Evolutionary conservation across 2,113 vertebrate genomes (phyloP), one percentile per base, ranked within the genome.

Genomic region (Onychostruthus taczanowskii): DNA sequence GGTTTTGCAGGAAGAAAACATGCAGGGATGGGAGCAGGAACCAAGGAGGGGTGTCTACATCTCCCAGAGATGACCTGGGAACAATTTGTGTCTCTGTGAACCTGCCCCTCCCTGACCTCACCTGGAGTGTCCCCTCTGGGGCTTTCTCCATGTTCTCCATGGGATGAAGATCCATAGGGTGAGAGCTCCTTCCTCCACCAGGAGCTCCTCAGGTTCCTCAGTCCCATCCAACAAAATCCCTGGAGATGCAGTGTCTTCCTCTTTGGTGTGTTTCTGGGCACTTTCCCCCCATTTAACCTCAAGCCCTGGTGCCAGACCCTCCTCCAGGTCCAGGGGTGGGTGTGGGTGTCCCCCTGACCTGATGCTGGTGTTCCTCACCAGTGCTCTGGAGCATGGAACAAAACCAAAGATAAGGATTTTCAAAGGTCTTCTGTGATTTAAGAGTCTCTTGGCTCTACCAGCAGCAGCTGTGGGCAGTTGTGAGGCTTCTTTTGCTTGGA

Each of bases 121-220:
- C 41, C 55, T 21, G 11, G 11, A 5, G 3, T 6, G 8, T 59
- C 39, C 24, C 33, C 11, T 21, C 52, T n/a, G 79, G 49, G 10
- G 31, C 7, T 33, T 35, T 72, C 37, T 53, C 11, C 39, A 2
- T 59, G 22, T 27, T 70, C 72, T 53, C n/a, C n/a, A 19, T 5
- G 31, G 50, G 24, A 26, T 58, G 53, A 12, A 17, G 3, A 10
- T 11, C 24, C 30, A n/a, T 33, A 9, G 44, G 0, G 4, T 8
- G 46, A 35, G 24, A 74, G 17, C 46, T 21, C 13, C 16, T 47
- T 72, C 39, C 31, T 12, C n/a, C 0, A 0, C 22, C 37, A 44
- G 52, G 11, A 80, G 3, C 47, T 11, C 39, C 49, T 63, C 23
- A 31, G 35, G 6, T 28, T 49, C 49, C 13, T 77, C 67, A 35